These are phyloP conservation scores for Paralichthys olivaceus DNA, from an alignment of 2,113 vertebrate genomes.

Conservation along the genomic window DNA sequence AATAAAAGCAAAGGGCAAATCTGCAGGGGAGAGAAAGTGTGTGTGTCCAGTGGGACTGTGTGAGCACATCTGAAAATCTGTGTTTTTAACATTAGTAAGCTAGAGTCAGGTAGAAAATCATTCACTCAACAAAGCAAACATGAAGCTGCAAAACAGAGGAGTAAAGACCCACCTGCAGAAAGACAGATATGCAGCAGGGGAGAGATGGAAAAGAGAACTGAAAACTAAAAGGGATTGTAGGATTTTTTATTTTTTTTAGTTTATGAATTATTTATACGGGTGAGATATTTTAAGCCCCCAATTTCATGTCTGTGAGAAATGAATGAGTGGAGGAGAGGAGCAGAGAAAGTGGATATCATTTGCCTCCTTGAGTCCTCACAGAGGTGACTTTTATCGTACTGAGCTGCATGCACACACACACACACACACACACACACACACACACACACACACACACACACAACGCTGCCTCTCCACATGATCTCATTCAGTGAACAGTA, in stretches of 20 bases:
- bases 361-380: slow-evolving; percentile 4
- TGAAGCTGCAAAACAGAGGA: neutral
- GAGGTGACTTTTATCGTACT: slow-evolving; percentile 15
- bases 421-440: no score
- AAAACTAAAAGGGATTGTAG: slow-evolving; percentile 19
- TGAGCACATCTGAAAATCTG: slow-evolving; percentile 1
- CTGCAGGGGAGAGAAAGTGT: neutral
- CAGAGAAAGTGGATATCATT: slow-evolving; percentile 41
- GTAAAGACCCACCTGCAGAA: neutral
- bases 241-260: slow-evolving; percentile 30
- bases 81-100: neutral
- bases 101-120: neutral
- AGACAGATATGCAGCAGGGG: neutral
- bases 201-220: neutral
- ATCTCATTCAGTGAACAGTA: neutral
- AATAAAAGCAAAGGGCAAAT: slow-evolving; percentile 11
- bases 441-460: neutral
- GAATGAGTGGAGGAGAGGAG: neutral
- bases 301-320: slow-evolving; percentile 67
- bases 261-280: slow-evolving; percentile 73
- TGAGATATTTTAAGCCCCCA: slow-evolving; percentile 74
- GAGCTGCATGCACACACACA: neutral
- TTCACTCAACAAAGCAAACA: neutral
- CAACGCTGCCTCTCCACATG: neutral
- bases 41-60: neutral